Evolutionary conservation across 2,797 vertebrate species (phyloP).

Genomic region (Amphiprion clarkii): DNA sequence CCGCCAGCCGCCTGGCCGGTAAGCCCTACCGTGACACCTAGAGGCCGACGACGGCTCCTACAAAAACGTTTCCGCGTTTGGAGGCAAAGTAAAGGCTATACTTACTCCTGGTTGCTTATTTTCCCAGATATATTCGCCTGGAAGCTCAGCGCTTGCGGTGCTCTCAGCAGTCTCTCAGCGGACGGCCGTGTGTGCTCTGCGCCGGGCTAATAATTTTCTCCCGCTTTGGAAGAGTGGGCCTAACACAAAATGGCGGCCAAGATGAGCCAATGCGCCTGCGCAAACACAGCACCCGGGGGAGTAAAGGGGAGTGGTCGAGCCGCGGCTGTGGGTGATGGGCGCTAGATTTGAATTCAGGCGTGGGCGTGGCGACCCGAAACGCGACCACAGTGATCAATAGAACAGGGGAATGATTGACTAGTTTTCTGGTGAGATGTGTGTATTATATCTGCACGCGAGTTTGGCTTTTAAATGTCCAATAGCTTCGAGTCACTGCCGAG

Average conservation of each 20-base stretch:
- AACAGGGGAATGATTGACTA: background rate
- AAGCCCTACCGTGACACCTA: constrained; percentile 99
- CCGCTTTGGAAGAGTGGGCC: constrained; percentile 83
- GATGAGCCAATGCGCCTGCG: constrained; percentile 85
- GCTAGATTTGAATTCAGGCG: constrained; percentile 78
- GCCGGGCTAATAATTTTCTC: constrained; percentile 75
- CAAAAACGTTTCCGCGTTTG: constrained; percentile 90
- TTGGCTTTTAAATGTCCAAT: rapidly evolving
- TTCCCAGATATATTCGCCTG: constrained; percentile 66
- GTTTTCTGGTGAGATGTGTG: background rate
- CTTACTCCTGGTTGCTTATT: constrained; percentile 67
- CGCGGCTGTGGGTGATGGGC: constrained; percentile 37
- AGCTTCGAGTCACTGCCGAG: rapidly evolving
- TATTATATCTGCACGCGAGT: background rate
- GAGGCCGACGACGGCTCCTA: constrained; percentile 98
- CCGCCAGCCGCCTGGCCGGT: constrained; percentile 93
- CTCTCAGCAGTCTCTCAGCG: constrained; percentile 36
- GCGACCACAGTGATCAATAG: background rate
- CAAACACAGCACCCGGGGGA: constrained; percentile 46
- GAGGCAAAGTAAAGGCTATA: constrained; percentile 36
- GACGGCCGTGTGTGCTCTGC: constrained; percentile 64
- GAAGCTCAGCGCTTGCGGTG: background rate
- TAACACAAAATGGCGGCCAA: constrained; percentile 96
- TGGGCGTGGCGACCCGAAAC: constrained; percentile 60
- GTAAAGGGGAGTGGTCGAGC: constrained; percentile 54